These are phyloP conservation scores for Poecile montanus DNA, from an alignment of 2,797 vertebrate genomes.

Conservation along the genomic window DNA sequence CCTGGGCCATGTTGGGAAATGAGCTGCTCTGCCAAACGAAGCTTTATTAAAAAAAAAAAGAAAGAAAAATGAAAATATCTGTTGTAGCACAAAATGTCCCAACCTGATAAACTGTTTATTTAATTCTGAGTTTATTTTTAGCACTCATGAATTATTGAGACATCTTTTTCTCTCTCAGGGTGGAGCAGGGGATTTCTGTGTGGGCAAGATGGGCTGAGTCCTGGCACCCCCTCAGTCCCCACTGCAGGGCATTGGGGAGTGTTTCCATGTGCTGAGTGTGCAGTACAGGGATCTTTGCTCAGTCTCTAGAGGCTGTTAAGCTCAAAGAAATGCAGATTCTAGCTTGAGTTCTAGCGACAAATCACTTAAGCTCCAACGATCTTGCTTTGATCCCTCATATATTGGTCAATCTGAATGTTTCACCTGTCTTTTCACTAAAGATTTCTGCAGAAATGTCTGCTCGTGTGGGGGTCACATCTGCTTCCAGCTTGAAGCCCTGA, in stretches of 20 bases:
- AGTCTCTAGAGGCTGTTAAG: not conserved
- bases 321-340: not conserved
- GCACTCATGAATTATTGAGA: not conserved
- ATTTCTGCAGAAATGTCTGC: not conserved
- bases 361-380: not conserved
- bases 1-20: not conserved
- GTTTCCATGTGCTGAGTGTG: not conserved
- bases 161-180: not conserved
- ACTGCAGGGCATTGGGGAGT: not conserved
- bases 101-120: conserved; percentile 5
- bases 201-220: not conserved
- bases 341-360: not conserved
- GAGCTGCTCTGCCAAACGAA: not conserved
- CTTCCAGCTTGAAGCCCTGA: not conserved
- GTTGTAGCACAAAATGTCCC: conserved; percentile 33
- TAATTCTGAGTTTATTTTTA: conserved; percentile 45
- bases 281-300: not conserved
- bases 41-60: not conserved
- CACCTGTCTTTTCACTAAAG: not conserved
- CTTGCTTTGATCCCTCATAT: not conserved
- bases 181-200: not conserved
- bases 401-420: not conserved
- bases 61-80: not conserved
- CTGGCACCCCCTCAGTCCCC: not conserved
- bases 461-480: not conserved